Evolutionary conservation across 2,888 invertebrate genomes (phyloP).

Genomic region (Graphium colonna): DNA sequence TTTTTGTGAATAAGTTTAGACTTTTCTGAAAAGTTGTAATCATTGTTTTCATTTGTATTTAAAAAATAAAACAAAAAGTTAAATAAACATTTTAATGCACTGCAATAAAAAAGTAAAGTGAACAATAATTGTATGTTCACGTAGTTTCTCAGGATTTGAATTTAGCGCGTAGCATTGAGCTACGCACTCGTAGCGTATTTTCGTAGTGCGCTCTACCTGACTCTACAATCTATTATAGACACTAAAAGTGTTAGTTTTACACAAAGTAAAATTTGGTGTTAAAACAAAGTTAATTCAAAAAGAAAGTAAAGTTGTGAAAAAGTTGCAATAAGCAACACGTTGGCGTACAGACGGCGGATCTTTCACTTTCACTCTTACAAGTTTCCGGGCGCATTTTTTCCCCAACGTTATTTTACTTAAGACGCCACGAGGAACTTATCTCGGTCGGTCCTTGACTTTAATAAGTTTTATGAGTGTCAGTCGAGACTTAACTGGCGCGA

Average conservation of each 20-base stretch:
- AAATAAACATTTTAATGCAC: no score
- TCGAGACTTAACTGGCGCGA: constrained; percentile 74
- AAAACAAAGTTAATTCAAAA: not conserved
- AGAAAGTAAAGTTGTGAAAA: constrained; percentile 10
- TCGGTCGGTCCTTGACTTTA: constrained; percentile 79
- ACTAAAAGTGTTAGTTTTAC: not conserved
- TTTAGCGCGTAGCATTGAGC: constrained; percentile 9
- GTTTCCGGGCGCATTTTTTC: constrained; percentile 70
- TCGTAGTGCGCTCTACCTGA: constrained; percentile 17
- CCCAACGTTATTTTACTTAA: constrained; percentile 77
- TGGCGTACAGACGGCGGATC: constrained; percentile 42
- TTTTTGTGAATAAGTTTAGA: no score
- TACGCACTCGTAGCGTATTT: constrained; percentile 21
- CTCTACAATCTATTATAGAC: not conserved
- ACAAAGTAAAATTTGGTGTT: not conserved
- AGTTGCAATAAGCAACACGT: constrained; percentile 62
- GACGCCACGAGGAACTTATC: constrained; percentile 74
- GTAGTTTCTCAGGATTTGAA: not conserved
- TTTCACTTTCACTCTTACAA: constrained; percentile 71
- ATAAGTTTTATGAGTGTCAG: constrained; percentile 80
- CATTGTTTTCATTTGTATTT: no score
- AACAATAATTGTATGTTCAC: no score
- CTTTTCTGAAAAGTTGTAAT: no score
- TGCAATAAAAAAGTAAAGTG: no score
- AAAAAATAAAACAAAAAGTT: no score